These are phyloP conservation scores for Triplophysa bombifrons DNA, from an alignment of 2,797 vertebrate species.

Conservation along the genomic window DNA sequence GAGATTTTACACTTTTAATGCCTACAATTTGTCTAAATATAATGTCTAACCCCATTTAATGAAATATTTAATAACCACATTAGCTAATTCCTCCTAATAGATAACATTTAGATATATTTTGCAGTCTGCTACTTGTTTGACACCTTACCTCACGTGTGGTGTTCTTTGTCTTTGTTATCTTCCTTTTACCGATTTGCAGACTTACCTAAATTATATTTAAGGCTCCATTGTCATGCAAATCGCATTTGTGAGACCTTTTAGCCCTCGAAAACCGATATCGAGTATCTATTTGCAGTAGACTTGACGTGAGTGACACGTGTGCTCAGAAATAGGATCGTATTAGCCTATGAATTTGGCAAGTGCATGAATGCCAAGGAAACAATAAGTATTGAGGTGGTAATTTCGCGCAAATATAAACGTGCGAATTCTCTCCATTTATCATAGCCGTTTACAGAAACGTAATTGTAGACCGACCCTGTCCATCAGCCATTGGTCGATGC, in stretches of 20 bases:
- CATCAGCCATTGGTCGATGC: constrained; percentile 66
- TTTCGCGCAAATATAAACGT: constrained; percentile 87
- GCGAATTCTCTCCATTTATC: constrained; percentile 86
- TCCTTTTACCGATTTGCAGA: background rate
- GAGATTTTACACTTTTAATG: no score
- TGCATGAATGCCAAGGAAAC: constrained; percentile 80
- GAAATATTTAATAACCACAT: background rate
- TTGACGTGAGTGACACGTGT: constrained; percentile 69
- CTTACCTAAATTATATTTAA: constrained; percentile 26
- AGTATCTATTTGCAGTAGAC: constrained; percentile 17
- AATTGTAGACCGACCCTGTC: constrained; percentile 82
- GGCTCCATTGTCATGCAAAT: constrained; percentile 52
- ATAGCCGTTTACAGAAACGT: constrained; percentile 81
- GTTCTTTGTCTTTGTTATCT: background rate
- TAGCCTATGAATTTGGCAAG: constrained; percentile 78
- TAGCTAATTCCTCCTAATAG: background rate
- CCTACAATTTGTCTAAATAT: no score
- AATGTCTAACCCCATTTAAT: no score
- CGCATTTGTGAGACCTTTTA: constrained; percentile 29
- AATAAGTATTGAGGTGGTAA: constrained; percentile 76
- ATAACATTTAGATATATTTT: background rate
- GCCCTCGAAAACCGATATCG: constrained; percentile 10
- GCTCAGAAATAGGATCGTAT: constrained; percentile 60
- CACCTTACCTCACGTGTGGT: background rate
- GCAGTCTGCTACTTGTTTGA: background rate